These are phyloP conservation scores for Rachycentron canadum DNA, from an alignment of 2,797 vertebrate species.

Conservation along the genomic window DNA sequence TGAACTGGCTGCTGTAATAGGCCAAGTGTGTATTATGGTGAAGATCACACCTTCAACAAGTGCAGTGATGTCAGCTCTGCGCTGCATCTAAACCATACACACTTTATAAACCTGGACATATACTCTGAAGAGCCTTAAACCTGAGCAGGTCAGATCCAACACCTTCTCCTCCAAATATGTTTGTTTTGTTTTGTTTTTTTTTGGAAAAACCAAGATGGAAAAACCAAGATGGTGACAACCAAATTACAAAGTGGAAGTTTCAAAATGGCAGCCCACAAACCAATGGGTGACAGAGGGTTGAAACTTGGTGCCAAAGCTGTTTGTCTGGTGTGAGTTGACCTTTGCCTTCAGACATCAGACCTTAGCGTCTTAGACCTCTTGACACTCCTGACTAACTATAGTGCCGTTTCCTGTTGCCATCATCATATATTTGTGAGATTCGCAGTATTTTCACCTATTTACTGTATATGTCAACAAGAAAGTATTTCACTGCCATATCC, in stretches of 20 bases:
- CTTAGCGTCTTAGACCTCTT: not conserved
- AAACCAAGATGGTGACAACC: too few species aligned
- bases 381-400: not conserved
- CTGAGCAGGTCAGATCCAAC: too few species aligned
- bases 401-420: not conserved
- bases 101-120: too few species aligned
- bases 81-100: too few species aligned
- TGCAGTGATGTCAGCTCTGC: not conserved
- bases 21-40: not conserved
- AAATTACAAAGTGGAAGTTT: too few species aligned
- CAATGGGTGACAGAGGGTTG: too few species aligned
- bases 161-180: too few species aligned
- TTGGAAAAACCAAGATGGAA: too few species aligned
- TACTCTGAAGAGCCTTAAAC: too few species aligned
- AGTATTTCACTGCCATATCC: not conserved
- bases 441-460: not conserved
- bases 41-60: not conserved
- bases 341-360: constrained; percentile 18
- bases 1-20: not conserved
- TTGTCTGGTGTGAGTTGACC: not conserved
- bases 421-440: not conserved
- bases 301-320: not conserved
- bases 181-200: too few species aligned
- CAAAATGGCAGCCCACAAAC: too few species aligned
- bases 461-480: not conserved